These are phyloP conservation scores for Pammene fasciana DNA, from an alignment of 2,888 invertebrate species.

Conservation along the genomic window DNA sequence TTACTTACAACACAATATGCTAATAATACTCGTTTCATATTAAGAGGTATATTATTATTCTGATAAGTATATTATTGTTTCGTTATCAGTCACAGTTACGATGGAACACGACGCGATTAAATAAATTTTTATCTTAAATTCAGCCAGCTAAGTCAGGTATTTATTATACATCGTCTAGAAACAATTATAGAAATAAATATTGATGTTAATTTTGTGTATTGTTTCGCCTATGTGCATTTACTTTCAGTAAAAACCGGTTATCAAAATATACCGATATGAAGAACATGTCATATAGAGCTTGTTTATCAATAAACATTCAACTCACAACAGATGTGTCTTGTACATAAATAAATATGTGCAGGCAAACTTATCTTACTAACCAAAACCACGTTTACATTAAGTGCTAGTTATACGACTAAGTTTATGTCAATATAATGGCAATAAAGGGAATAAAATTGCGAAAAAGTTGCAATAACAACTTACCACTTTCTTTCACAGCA, in stretches of 20 bases:
- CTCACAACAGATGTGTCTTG: conserved; percentile 34
- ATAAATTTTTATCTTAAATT: too few relatives aligned
- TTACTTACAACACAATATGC: too few relatives aligned
- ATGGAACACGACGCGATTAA: too few relatives aligned
- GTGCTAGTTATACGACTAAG: background rate
- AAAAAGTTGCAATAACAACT: conserved; percentile 52
- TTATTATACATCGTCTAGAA: too few relatives aligned
- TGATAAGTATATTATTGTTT: too few relatives aligned
- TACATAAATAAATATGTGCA: too few relatives aligned
- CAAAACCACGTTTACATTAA: background rate
- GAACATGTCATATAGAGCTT: conserved; percentile 14
- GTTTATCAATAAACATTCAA: conserved; percentile 29
- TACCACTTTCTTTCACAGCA: conserved; percentile 53
- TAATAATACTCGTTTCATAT: too few relatives aligned
- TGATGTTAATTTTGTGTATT: too few relatives aligned
- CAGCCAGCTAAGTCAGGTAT: too few relatives aligned
- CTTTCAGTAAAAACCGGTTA: conserved; percentile 16
- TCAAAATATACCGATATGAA: background rate
- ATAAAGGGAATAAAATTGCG: background rate
- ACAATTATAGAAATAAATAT: too few relatives aligned
- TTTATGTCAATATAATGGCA: conserved; percentile 10
- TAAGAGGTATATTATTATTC: too few relatives aligned
- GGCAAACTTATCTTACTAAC: background rate
- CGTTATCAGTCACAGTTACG: too few relatives aligned
- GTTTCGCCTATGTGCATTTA: background rate